phyloP scores from a whole-genome alignment of 2,888 invertebrate species.

The Nomada ferruginata region DNA sequence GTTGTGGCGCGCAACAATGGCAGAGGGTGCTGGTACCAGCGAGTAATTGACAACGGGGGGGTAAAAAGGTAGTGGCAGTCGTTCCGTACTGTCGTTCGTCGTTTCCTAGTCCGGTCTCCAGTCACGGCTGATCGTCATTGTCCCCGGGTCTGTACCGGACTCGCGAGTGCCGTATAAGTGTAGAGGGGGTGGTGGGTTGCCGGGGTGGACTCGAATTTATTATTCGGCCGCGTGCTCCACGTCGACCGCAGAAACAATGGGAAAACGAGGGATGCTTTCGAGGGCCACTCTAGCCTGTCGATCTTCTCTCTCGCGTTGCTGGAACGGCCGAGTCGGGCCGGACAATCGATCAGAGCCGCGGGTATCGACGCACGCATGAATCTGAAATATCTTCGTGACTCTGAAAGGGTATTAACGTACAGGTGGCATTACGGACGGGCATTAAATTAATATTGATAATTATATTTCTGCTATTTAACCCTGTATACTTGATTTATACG shows the following conservation, averaged over 20 bases:
- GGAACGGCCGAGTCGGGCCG: not conserved
- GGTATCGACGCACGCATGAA: slow-evolving; percentile 20
- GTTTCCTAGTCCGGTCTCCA: slow-evolving; percentile 33
- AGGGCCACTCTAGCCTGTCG: slow-evolving; percentile 74
- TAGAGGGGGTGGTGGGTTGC: no score
- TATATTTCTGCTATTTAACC: no score
- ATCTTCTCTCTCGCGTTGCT: slow-evolving; percentile 23
- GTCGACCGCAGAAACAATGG: slow-evolving; percentile 73
- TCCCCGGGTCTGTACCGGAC: slow-evolving; percentile 56
- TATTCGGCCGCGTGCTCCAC: slow-evolving; percentile 71
- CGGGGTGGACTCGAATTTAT: slow-evolving; percentile 68
- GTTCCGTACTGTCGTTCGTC: slow-evolving; percentile 17
- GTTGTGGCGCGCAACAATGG: slow-evolving; percentile 44
- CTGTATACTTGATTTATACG: no score
- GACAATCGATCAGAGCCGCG: slow-evolving; percentile 39
- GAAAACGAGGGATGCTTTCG: slow-evolving; percentile 66
- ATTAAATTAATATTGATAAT: no score
- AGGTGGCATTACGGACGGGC: not conserved
- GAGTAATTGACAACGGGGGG: slow-evolving; percentile 45
- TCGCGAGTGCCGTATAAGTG: slow-evolving; percentile 42
- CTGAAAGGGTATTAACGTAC: not conserved
- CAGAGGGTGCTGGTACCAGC: not conserved
- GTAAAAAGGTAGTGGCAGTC: slow-evolving; percentile 38
- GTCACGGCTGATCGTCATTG: slow-evolving; percentile 61
- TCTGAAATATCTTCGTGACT: slow-evolving; percentile 20